Conservation (phyloP, 2,113 vertebrate genomes). For the Dicaeum eximium region DNA sequence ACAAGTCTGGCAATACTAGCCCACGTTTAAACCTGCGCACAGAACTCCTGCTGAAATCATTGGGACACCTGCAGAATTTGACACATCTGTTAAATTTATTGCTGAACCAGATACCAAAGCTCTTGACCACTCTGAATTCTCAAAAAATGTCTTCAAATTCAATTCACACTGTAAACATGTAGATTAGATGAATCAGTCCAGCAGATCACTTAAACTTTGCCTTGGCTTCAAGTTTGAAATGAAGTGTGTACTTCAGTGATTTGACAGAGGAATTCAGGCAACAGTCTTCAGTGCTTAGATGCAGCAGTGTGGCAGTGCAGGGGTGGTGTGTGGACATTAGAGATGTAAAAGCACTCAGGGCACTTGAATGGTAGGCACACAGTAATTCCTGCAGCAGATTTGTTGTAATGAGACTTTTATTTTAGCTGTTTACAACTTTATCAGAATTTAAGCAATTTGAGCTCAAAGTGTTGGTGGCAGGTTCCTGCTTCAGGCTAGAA, state of each 20-base stretch:
- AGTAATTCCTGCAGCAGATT: background rate
- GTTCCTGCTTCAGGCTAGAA: background rate
- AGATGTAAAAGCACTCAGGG: background rate
- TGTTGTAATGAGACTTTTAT: background rate
- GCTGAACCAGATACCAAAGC: background rate
- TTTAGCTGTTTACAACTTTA: background rate
- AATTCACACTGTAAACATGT: background rate
- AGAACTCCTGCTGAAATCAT: background rate
- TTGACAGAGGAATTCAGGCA: background rate
- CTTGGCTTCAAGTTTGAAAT: background rate
- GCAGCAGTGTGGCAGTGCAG: background rate
- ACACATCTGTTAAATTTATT: background rate
- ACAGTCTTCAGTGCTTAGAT: background rate
- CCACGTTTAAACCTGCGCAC: background rate
- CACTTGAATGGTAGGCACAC: background rate
- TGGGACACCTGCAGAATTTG: background rate
- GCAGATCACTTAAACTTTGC: background rate
- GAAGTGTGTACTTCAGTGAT: background rate
- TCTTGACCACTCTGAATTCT: background rate
- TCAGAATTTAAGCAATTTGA: background rate
- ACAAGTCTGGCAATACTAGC: background rate
- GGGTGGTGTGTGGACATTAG: background rate
- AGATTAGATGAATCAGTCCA: background rate
- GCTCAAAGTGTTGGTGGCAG: background rate
- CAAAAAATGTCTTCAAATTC: background rate